A percentile compares a stretch with the other conserved stretches of the same genome.
Evolutionary conservation across 1,140 invertebrate genomes (phyloP).

Genomic region (Harlomillsia oculata): DNA sequence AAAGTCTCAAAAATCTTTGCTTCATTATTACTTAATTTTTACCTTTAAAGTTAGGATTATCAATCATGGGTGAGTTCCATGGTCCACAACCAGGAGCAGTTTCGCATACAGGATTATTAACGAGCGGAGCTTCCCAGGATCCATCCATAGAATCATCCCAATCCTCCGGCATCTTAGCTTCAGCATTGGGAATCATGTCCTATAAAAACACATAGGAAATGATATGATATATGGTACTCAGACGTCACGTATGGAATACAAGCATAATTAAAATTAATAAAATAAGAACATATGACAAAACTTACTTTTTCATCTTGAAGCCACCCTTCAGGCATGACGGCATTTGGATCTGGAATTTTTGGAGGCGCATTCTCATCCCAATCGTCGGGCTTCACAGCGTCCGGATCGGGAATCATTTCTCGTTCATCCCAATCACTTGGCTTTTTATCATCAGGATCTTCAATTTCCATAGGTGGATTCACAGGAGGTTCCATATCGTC

Average conservation of each 20-base stretch:
- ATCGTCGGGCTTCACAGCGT: constrained; percentile 78
- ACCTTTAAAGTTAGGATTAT: constrained; percentile 86
- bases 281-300: constrained; percentile 9
- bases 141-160: constrained; percentile 96
- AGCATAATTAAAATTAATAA: not conserved
- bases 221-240: not conserved
- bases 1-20: no score
- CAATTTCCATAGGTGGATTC: constrained; percentile 89
- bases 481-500: constrained; percentile 87
- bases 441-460: constrained; percentile 82
- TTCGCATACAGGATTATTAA: constrained; percentile 82
- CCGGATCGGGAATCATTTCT: constrained; percentile 86
- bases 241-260: not conserved
- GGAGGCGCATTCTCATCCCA: constrained; percentile 90
- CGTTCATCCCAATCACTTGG: constrained; percentile 95
- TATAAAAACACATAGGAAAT: constrained; percentile 1
- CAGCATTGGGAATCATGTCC: constrained; percentile 39
- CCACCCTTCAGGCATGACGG: constrained; percentile 85
- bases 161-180: constrained; percentile 30
- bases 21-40: constrained; percentile 40
- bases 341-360: constrained; percentile 77
- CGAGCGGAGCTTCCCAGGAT: constrained; percentile 89
- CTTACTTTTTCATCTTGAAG: constrained; percentile 79
- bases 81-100: constrained; percentile 78
- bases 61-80: constrained; percentile 75